Percentiles rank a stretch among this genome's conserved stretches.
Evolutionary conservation across 2,888 invertebrate species (phyloP).

Genomic region (Siphonodentalium dalli): DNA sequence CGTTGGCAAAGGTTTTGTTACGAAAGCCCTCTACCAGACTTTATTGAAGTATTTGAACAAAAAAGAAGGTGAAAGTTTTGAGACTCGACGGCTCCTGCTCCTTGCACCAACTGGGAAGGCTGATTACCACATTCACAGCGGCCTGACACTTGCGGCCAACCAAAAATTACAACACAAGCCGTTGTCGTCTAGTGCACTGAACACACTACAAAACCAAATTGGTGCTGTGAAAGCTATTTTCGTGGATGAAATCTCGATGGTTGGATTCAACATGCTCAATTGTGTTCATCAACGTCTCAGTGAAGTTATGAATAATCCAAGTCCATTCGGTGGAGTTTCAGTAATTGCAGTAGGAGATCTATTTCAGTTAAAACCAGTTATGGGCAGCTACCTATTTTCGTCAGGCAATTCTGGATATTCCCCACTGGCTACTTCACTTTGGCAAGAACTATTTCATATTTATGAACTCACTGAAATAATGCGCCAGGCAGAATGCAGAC

Average conservation of each 20-base stretch:
- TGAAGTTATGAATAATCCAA: slow-evolving; percentile 17
- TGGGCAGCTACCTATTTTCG: slow-evolving; percentile 22
- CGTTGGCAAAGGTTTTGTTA: slow-evolving; percentile 32
- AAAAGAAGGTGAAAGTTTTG: slow-evolving; percentile 22
- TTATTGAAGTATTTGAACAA: slow-evolving; percentile 24
- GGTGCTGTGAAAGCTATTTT: no score
- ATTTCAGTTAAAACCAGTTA: slow-evolving; percentile 29
- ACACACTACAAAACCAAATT: no score
- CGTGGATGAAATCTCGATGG: slow-evolving; percentile 37
- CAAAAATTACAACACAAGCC: slow-evolving; percentile 12
- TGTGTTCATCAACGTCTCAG: slow-evolving; percentile 19
- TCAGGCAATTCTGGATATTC: slow-evolving; percentile 13
- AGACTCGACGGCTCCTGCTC: slow-evolving; percentile 13
- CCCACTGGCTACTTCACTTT: slow-evolving; percentile 28
- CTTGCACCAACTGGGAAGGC: slow-evolving; percentile 36
- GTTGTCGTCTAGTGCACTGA: no score
- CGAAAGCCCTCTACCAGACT: slow-evolving; percentile 31
- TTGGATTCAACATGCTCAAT: slow-evolving; percentile 23
- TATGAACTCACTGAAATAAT: slow-evolving; percentile 31
- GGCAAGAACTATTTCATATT: slow-evolving; percentile 27
- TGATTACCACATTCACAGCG: slow-evolving; percentile 18
- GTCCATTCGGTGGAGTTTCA: slow-evolving; percentile 26
- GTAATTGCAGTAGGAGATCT: slow-evolving; percentile 31
- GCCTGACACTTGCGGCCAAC: slow-evolving; percentile 17
- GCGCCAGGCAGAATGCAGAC: slow-evolving; percentile 29